Conservation (phyloP, 2,113 vertebrate genomes). For the Aplodontia rufa region DNA sequence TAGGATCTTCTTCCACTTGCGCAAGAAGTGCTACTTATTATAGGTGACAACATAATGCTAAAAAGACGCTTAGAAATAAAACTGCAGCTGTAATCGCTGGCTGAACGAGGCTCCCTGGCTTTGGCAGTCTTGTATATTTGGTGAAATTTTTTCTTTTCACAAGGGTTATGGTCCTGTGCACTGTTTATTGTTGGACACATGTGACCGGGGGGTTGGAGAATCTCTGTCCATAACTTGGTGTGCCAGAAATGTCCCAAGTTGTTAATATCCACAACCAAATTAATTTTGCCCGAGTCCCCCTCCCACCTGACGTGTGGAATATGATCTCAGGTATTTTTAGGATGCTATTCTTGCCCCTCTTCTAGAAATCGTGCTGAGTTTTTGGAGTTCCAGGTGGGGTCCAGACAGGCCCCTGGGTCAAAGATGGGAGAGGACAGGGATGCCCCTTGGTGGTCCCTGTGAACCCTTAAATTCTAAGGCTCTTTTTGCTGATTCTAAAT, state of each 20-base stretch:
- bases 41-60: constrained; percentile 81
- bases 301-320: background rate
- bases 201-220: background rate
- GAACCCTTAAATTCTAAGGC: background rate
- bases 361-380: background rate
- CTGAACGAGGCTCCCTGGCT: background rate
- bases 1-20: constrained; percentile 72
- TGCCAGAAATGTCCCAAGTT: background rate
- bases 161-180: background rate
- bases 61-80: constrained; percentile 81
- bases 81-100: constrained; percentile 43
- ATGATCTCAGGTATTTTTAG: background rate
- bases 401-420: background rate
- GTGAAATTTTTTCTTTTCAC: background rate
- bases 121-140: background rate
- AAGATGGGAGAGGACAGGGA: background rate
- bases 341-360: too few relatives aligned
- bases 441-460: fast-evolving
- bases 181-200: background rate
- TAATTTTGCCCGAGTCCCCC: background rate
- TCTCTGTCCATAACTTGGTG: background rate
- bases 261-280: background rate
- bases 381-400: background rate
- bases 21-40: constrained; percentile 79
- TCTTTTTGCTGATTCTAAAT: background rate